A percentile compares a stretch with the other conserved stretches of the same genome.
phyloP scores from a whole-genome alignment of 2,797 vertebrate species.

The Myotis myotis region DNA sequence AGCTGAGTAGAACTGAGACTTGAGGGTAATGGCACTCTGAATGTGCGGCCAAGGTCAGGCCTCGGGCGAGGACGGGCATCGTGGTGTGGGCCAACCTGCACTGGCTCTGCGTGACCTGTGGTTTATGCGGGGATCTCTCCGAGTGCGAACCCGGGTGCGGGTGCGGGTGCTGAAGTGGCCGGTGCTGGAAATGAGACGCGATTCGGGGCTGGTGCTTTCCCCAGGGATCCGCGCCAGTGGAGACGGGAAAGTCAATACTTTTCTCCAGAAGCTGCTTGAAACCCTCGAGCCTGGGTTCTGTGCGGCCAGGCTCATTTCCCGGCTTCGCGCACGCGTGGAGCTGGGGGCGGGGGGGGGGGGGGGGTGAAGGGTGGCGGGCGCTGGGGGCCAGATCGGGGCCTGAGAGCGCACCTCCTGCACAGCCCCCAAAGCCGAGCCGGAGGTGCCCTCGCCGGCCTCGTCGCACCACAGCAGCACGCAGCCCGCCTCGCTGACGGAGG shows the following conservation, averaged over 20 bases:
- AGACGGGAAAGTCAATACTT: too few relatives aligned
- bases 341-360: too few relatives aligned
- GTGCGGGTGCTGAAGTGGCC: too few relatives aligned
- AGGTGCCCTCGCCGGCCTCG: constrained; percentile 95
- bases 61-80: neutral
- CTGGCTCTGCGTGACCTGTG: neutral
- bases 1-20: neutral
- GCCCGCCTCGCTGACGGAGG: constrained; percentile 94
- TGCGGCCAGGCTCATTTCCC: neutral
- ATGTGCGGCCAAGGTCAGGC: fast-evolving
- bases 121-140: too few relatives aligned
- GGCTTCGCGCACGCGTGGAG: neutral
- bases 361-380: too few relatives aligned
- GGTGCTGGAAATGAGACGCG: too few relatives aligned
- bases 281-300: neutral
- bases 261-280: neutral
- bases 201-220: too few relatives aligned
- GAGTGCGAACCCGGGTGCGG: too few relatives aligned
- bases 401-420: neutral
- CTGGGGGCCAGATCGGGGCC: too few relatives aligned
- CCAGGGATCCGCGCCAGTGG: too few relatives aligned
- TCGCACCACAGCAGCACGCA: constrained; percentile 98
- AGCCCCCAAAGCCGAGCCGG: constrained; percentile 94
- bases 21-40: neutral
- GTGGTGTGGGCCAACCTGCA: neutral